These are phyloP conservation scores for Bilobella aurantiaca DNA, from an alignment of 1,140 invertebrate species.

Conservation along the genomic window DNA sequence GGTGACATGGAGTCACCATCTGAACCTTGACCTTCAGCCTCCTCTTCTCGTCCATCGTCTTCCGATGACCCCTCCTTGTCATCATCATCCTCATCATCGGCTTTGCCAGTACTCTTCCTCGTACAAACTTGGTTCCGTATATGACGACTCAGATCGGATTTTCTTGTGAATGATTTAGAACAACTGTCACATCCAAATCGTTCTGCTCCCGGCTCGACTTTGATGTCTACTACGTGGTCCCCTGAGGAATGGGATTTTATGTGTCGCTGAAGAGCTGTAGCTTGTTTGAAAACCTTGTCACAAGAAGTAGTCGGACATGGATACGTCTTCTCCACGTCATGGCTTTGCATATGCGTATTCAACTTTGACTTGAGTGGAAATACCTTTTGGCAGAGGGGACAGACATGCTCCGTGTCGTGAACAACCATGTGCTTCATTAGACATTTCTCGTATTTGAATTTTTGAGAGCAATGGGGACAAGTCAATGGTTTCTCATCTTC, in stretches of 20 bases:
- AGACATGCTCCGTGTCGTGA: not conserved
- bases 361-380: constrained; percentile 1
- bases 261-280: not conserved
- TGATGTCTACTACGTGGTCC: not conserved
- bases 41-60: not conserved
- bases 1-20: not conserved
- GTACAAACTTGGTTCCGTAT: not conserved
- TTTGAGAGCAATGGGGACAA: not conserved
- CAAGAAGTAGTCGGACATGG: not conserved
- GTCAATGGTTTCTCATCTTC: not conserved
- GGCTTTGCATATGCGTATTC: not conserved
- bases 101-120: not conserved
- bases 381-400: not conserved
- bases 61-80: not conserved
- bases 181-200: not conserved
- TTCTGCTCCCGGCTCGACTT: not conserved
- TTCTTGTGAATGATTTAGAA: not conserved
- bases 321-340: not conserved
- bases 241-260: not conserved
- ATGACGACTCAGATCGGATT: not conserved
- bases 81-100: not conserved
- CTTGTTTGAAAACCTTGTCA: constrained; percentile 1
- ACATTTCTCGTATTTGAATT: constrained; percentile 2
- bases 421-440: not conserved
- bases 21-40: not conserved